Evolutionary conservation across 2,888 invertebrate species (phyloP).

Genomic region (Heliconius ethilla): DNA sequence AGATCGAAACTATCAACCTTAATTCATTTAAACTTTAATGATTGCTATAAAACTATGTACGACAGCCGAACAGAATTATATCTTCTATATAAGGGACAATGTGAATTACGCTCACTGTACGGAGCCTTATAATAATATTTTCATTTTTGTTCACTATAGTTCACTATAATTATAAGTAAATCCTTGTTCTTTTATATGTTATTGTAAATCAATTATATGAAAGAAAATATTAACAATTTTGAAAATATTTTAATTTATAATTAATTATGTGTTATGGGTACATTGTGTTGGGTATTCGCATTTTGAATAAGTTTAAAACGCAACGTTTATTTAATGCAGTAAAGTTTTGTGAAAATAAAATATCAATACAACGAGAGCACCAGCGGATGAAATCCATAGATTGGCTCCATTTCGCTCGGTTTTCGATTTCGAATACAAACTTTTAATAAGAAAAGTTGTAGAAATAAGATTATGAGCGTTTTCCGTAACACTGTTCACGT

Average conservation of each 20-base stretch:
- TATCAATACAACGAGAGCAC: conserved; percentile 54
- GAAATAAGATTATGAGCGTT: conserved; percentile 61
- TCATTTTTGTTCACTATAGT: conserved; percentile 8
- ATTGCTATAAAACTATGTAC: conserved; percentile 26
- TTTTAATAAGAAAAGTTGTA: conserved; percentile 74
- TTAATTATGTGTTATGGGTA: background rate
- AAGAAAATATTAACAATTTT: background rate
- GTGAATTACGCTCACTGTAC: conserved; percentile 15
- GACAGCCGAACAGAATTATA: conserved; percentile 29
- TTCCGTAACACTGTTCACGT: conserved; percentile 40
- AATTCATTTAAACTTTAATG: conserved; percentile 29
- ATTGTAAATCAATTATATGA: background rate
- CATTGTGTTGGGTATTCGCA: background rate
- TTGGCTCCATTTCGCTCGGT: conserved; percentile 52
- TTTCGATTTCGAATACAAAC: conserved; percentile 62
- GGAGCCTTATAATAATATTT: conserved; percentile 2
- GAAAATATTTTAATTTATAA: too few relatives aligned
- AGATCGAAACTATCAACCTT: conserved; percentile 32
- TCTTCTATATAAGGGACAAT: conserved; percentile 33
- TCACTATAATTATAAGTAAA: background rate
- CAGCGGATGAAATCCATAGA: conserved; percentile 59
- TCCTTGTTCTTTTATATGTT: background rate
- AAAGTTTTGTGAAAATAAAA: conserved; percentile 45
- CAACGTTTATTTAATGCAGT: conserved; percentile 19
- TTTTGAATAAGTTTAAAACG: conserved; percentile 1